Evolutionary conservation across 2,113 vertebrate genomes (phyloP), one percentile per base, ranked within the genome.

Genomic region (Morone saxatilis): DNA sequence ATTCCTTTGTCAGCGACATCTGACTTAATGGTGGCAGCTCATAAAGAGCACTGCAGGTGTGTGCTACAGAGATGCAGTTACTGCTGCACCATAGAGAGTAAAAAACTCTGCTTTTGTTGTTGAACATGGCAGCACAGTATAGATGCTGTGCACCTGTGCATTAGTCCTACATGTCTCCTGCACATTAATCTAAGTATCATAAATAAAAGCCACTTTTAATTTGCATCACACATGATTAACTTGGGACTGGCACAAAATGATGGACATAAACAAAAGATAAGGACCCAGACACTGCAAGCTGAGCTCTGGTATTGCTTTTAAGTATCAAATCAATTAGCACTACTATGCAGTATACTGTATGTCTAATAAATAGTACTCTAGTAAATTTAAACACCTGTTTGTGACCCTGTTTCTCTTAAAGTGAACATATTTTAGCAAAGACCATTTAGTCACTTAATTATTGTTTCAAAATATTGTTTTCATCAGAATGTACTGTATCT

Each of bases 21-120:
- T 19, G 57, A 57, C 41, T 47, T 45, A 22, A 60, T 67, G 54
- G 62, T 45, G 22, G 22, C 69, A 56, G 47, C 59, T 20, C 31
- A 72, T 51, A 43, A 50, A 25, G 0, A 62, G 25, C 43, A 25
- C 51, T 40, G 69, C 61, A 69, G 25, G 20, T 66, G 78, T 72
- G 12, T 47, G 73, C 10, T 31, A 38, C 20, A 45, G 57, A 25
- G 14, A 31, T 65, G 9, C 31, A 20, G 36, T 78, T 31, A 56
- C 63, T 16, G 25, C 19, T 50, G 50, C 12, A 7, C 12, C n/a
- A 61, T 25, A n/a, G n/a, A 17, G 50, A 25, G 11, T 7, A 59
- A 17, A 25, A 10, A 7, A 22, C 61, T 50, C 36, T 56, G 47
- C 61, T 16, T 7, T 6, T 67, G 14, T 19, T 61, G 76, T 41